Evolutionary conservation across 1,140 invertebrate species (phyloP), one percentile per base, ranked within the genome.

Genomic region (Epicauta chinensis): DNA sequence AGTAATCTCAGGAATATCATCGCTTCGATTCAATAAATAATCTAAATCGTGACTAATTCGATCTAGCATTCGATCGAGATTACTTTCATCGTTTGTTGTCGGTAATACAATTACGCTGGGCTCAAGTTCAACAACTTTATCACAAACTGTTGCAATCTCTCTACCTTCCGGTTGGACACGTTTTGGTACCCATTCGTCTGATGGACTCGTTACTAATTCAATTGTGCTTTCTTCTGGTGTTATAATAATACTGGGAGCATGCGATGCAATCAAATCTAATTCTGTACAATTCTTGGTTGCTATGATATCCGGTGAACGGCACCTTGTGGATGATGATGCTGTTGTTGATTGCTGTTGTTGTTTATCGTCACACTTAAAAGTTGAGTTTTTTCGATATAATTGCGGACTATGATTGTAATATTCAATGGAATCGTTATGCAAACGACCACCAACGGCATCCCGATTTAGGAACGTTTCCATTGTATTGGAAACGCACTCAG

Each of bases 21-120:
- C 61, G 10, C 43, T 58, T 40, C 56, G 55, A 39, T 69, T 67
- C 37, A 69, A 55, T 45, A 69, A 52, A 51, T 67, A 69, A 40
- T 69, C 64, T 7, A 69, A 49, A 58, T 69, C 67, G 17, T 66
- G 67, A 16, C 61, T 61, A 37, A 69, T 69, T 48, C 64, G 63
- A 44, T 65, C 63, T 49, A 69, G 55, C 52, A 69, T 65, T 2
- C 62, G 64, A 45, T 66, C 65, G 7, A 69, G 49, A 44, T 64
- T 64, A 48, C 66, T 64, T 2, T 30, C n/a, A 23, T 31, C 34
- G 31, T 23, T 0, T 4, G 30, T 13, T 3, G 10, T 2, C 17
- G 2, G 17, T 6, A 6, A 12, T 17, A n/a, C n/a, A n/a, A n/a
- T n/a, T n/a, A n/a, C n/a, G n/a, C 23, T 37, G 13, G 13, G 10